Evolutionary conservation across 2,888 invertebrate genomes (phyloP).

Genomic region (Ctenicera cuprea): DNA sequence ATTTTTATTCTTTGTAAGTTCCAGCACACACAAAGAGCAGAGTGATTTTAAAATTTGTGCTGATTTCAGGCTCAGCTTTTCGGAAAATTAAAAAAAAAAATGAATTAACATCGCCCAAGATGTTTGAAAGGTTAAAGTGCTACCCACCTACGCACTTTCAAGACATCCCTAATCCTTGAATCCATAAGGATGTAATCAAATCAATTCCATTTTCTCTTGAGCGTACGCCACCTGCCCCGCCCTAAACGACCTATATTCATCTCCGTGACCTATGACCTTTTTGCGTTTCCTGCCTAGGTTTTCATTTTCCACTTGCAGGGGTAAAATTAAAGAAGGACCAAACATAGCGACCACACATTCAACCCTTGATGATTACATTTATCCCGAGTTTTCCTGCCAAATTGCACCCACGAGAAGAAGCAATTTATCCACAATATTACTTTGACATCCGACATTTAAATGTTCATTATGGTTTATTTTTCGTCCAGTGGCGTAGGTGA

Average conservation of each 20-base stretch:
- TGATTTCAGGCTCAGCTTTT: neutral
- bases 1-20: neutral
- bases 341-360: neutral
- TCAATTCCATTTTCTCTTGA: conserved; percentile 18
- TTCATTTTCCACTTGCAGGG: conserved; percentile 4
- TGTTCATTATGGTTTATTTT: too few species aligned
- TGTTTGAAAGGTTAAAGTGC: too few species aligned
- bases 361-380: neutral
- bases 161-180: neutral
- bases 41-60: neutral
- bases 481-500: too few species aligned
- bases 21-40: neutral
- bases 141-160: neutral
- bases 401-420: too few species aligned
- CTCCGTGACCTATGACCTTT: conserved; percentile 50
- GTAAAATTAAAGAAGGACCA: neutral
- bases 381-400: too few species aligned
- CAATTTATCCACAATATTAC: too few species aligned
- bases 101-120: too few species aligned
- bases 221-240: conserved; percentile 23
- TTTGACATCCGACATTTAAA: too few species aligned
- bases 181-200: conserved; percentile 20
- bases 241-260: conserved; percentile 46
- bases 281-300: conserved; percentile 15
- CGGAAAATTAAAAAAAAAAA: too few species aligned